Conservation (phyloP, 2,888 invertebrate species). For the Oscheius sp. region DNA sequence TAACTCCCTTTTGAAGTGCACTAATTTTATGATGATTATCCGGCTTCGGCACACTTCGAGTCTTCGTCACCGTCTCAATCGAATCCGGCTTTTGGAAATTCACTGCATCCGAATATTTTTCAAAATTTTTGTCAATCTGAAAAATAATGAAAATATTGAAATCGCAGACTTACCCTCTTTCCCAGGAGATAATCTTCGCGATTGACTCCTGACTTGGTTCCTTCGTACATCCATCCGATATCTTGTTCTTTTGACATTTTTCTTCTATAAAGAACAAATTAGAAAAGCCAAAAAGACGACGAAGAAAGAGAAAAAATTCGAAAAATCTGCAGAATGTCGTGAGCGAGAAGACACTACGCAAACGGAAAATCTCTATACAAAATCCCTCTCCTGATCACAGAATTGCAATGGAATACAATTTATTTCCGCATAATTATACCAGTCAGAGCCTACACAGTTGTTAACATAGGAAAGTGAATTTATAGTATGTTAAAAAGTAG, state of each 20-base stretch:
- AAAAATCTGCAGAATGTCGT: no score
- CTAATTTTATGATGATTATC: constrained; percentile 37
- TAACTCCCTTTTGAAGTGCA: constrained; percentile 51
- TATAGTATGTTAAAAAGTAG: no score
- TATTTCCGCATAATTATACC: no score
- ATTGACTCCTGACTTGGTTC: constrained; percentile 61
- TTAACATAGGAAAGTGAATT: no score
- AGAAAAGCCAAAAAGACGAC: no score
- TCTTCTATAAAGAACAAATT: neutral
- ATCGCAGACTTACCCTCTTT: constrained; percentile 49
- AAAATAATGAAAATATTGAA: neutral
- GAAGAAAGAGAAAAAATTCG: no score
- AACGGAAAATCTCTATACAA: no score
- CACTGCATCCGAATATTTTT: constrained; percentile 66
- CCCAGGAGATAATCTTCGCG: constrained; percentile 66
- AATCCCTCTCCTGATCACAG: no score
- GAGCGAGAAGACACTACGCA: no score
- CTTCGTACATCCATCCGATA: constrained; percentile 67
- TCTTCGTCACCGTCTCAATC: constrained; percentile 37
- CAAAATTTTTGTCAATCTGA: constrained; percentile 64
- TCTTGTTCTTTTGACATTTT: constrained; percentile 5
- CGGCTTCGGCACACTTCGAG: constrained; percentile 29
- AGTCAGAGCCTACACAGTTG: no score
- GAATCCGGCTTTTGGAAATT: constrained; percentile 53
- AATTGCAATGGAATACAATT: no score